phyloP scores from a whole-genome alignment of 2,888 invertebrate species.

The Abrostola triplasia region DNA sequence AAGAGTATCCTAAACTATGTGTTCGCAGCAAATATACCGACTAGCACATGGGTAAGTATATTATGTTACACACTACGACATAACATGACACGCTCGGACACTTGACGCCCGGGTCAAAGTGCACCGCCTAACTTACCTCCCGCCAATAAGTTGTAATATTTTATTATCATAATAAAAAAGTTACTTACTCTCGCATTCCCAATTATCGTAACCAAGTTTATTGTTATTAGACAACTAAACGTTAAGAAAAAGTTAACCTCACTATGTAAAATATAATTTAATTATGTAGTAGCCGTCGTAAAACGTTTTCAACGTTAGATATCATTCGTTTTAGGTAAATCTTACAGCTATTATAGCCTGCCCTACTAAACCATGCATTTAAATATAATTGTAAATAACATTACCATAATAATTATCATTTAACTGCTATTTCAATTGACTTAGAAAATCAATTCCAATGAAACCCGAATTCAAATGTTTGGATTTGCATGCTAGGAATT shows the following conservation, averaged over 20 bases:
- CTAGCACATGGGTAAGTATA: not conserved
- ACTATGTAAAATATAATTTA: conserved; percentile 36
- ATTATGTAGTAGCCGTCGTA: conserved; percentile 42
- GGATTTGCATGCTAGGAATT: conserved; percentile 11
- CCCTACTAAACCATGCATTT: conserved; percentile 29
- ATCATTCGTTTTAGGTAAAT: conserved; percentile 18
- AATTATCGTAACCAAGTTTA: conserved; percentile 37
- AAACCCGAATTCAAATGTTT: conserved; percentile 19
- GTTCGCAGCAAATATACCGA: not conserved
- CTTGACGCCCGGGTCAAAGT: conserved; percentile 25
- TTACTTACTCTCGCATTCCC: conserved; percentile 22
- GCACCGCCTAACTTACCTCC: not conserved
- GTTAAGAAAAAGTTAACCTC: conserved; percentile 37
- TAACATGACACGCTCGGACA: conserved; percentile 29
- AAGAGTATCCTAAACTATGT: not conserved
- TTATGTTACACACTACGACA: conserved; percentile 9
- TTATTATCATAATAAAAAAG: conserved; percentile 44
- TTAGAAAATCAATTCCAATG: conserved; percentile 28
- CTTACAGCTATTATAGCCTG: conserved; percentile 40
- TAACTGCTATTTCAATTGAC: conserved; percentile 21
- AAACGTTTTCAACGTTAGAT: conserved; percentile 32
- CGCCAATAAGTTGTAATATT: conserved; percentile 26
- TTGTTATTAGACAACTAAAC: conserved; percentile 38
- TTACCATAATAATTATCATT: conserved; percentile 41
- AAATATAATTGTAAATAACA: conserved; percentile 46